These are phyloP conservation scores for Diplodus puntazzo DNA, from an alignment of 2,797 vertebrate species.

Conservation along the genomic window DNA sequence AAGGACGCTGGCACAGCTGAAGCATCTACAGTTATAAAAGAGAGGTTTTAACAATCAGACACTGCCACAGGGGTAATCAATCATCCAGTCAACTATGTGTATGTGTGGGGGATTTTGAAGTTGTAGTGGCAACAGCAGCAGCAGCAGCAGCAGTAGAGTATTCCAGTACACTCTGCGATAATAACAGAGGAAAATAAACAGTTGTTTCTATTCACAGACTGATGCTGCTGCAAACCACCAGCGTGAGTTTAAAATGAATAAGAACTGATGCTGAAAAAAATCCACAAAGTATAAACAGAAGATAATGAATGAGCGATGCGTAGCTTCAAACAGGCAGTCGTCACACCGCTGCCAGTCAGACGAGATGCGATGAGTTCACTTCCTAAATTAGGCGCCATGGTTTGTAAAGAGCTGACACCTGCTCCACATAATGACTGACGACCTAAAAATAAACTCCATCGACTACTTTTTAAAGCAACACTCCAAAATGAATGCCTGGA, in stretches of 20 bases:
- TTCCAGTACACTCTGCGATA: background rate
- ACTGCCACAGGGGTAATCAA: too few relatives aligned
- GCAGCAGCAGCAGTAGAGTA: too few relatives aligned
- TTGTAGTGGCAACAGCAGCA: too few relatives aligned
- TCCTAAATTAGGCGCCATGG: background rate
- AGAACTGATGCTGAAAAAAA: background rate
- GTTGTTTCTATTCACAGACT: background rate
- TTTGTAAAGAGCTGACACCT: slow-evolving; percentile 22
- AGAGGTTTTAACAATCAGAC: too few relatives aligned
- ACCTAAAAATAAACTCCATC: slow-evolving; percentile 27
- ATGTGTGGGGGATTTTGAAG: too few relatives aligned
- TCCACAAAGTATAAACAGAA: background rate
- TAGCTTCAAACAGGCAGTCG: background rate
- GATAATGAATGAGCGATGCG: background rate
- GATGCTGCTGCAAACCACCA: background rate
- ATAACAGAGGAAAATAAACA: background rate
- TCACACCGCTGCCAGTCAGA: background rate
- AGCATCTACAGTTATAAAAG: too few relatives aligned
- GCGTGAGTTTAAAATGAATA: background rate
- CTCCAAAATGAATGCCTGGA: background rate
- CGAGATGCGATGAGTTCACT: background rate
- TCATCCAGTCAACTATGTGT: too few relatives aligned
- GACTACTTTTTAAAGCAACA: background rate
- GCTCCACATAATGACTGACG: slow-evolving; percentile 10
- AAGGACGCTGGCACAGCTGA: too few relatives aligned